These are phyloP conservation scores for Cochlearius cochlearius DNA, from an alignment of 2,113 vertebrate genomes.

Conservation along the genomic window DNA sequence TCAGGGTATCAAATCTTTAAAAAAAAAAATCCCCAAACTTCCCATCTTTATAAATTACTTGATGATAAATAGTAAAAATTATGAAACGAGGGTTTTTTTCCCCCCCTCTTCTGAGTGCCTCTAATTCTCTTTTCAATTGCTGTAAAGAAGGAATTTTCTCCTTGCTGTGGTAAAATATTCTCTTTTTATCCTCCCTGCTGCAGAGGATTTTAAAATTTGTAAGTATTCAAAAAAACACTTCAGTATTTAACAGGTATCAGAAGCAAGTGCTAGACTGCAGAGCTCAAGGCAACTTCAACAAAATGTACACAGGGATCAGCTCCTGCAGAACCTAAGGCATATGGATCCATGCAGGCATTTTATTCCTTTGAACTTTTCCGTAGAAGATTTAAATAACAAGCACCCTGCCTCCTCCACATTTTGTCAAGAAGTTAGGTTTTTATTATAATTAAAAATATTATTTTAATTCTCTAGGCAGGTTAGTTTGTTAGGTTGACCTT, in stretches of 20 bases:
- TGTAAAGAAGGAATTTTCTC: neutral
- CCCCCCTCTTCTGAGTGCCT: rapidly evolving
- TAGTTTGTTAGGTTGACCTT: neutral
- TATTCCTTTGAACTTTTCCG: neutral
- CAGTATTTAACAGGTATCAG: neutral
- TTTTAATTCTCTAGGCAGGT: neutral
- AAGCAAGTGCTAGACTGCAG: neutral
- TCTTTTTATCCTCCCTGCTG: neutral
- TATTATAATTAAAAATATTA: neutral
- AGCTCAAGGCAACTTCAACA: neutral
- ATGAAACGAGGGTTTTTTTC: rapidly evolving
- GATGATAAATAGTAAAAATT: neutral
- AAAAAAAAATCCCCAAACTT: neutral
- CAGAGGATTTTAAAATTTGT: neutral
- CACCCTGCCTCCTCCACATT: neutral
- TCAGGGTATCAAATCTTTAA: neutral
- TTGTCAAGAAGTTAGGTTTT: neutral
- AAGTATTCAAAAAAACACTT: neutral
- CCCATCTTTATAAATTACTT: neutral
- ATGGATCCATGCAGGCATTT: neutral
- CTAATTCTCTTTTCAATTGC: neutral
- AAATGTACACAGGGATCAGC: neutral
- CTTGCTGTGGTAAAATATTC: neutral
- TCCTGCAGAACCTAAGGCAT: neutral
- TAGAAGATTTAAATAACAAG: neutral